These are phyloP conservation scores for Galeopsomyia nigrocyanea DNA, from an alignment of 2,888 invertebrate species.

Conservation along the genomic window DNA sequence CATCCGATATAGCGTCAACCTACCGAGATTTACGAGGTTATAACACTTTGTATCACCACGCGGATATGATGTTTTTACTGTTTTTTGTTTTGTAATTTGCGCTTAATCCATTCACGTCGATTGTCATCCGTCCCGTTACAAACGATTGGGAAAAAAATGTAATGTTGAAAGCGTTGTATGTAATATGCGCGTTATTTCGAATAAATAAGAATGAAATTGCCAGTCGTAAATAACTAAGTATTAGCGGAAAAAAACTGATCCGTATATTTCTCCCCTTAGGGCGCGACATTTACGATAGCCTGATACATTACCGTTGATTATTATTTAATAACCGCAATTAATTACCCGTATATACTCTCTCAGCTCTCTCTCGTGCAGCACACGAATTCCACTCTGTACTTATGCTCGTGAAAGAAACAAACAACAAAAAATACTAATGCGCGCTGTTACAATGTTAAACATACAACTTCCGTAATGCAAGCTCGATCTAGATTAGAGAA, in stretches of 20 bases:
- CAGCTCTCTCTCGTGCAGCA: neutral
- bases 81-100: neutral
- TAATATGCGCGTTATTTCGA: neutral
- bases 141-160: conserved; percentile 2
- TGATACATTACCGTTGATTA: neutral
- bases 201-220: neutral
- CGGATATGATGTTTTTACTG: too few relatives aligned
- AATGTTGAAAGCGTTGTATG: neutral
- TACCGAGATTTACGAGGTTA: too few relatives aligned
- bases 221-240: neutral
- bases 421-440: too few relatives aligned
- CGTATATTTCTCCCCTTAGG: too few relatives aligned
- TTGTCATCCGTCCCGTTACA: neutral
- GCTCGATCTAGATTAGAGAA: conserved; percentile 30
- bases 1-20: too few relatives aligned
- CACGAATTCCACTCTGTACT: too few relatives aligned
- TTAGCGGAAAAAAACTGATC: neutral
- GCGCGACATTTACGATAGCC: conserved; percentile 3
- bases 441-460: neutral
- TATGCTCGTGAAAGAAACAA: too few relatives aligned
- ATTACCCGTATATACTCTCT: neutral
- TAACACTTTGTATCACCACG: too few relatives aligned
- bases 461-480: conserved; percentile 22
- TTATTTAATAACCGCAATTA: conserved; percentile 1
- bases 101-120: neutral